Evolutionary conservation across 2,113 vertebrate species (phyloP), one percentile per base, ranked within the genome.

Genomic region (Dromiciops gliroides): DNA sequence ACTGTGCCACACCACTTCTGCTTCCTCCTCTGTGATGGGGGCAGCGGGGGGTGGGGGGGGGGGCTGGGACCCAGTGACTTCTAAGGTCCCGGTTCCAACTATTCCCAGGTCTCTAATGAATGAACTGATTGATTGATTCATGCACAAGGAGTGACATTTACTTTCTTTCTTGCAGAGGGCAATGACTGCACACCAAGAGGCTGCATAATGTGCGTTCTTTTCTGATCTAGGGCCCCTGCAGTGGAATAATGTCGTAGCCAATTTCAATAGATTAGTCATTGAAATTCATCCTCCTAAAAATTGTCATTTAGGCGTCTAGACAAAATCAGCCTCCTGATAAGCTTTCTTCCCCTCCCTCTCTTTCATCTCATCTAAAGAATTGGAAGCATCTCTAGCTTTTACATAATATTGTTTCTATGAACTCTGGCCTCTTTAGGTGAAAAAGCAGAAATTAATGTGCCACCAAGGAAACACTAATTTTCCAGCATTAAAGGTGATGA

Each of bases 371-470:
- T 97, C 91, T 92, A 89, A 51, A 96, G 26, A 26, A 47, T 49
- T 14, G 23, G n/a, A 96, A 91, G 23, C 50, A 53, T 44, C 96
- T 89, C 96, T 96, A 51, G 89, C 19, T 97, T 97, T 93, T 93
- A 60, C 50, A 56, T 91, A 92, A 95, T 49, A 28, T 51, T 95
- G 95, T 91, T 98, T 89, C 94, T 89, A 8, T 83, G 95, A 97
- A 98, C 94, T 31, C 51, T 7, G 51, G 92, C 51, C 92, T 97
- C 97, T 96, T 96, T 92, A 97, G 83, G 93, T 96, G 97, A 97
- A 97, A 96, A 97, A 97, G 83, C 22, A 48, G 60, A 95, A 95
- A 98, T 97, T 97, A 98, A 98, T 97, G 97, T 98, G 95, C 92
- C 53, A 0, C 89, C 49, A 2, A 2, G 1, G 97, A 98, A 98